These are phyloP conservation scores for Abscondita cerata DNA, from an alignment of 2,888 invertebrate species.

Conservation along the genomic window DNA sequence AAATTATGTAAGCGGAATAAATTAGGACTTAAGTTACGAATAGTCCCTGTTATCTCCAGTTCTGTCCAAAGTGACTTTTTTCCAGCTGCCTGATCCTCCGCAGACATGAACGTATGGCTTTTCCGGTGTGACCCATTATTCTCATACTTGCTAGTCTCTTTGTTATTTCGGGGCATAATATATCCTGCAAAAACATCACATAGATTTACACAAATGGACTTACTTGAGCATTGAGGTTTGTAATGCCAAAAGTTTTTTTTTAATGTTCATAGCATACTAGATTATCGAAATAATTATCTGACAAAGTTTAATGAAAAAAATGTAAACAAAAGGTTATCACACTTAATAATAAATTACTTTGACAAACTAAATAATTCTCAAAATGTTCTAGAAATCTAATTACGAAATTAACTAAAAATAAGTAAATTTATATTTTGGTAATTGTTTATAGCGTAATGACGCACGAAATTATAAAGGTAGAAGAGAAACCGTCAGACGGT, in stretches of 20 bases:
- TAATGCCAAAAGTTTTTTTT: constrained; percentile 27
- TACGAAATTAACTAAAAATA: constrained; percentile 15
- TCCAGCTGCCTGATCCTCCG: constrained; percentile 90
- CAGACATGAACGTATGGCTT: constrained; percentile 89
- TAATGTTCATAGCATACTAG: not conserved
- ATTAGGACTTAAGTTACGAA: constrained; percentile 91
- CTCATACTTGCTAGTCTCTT: constrained; percentile 84
- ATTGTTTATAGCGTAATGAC: constrained; percentile 40
- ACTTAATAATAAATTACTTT: constrained; percentile 11
- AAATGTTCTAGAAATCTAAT: constrained; percentile 4
- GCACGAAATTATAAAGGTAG: constrained; percentile 43
- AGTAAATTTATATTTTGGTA: constrained; percentile 3
- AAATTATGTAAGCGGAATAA: constrained; percentile 92
- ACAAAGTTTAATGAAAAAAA: not conserved
- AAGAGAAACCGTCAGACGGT: constrained; percentile 43
- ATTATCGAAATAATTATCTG: constrained; percentile 12
- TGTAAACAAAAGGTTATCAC: constrained; percentile 26
- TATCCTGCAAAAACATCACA: constrained; percentile 51
- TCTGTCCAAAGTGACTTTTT: constrained; percentile 90
- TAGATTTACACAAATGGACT: constrained; percentile 1
- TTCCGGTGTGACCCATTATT: constrained; percentile 75
- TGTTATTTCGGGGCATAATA: constrained; percentile 67
- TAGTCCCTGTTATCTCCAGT: constrained; percentile 84
- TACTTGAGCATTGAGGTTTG: constrained; percentile 36
- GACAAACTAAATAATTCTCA: constrained; percentile 10